These are phyloP conservation scores for Bilobella aurantiaca DNA, from an alignment of 1,140 invertebrate genomes.

Conservation along the genomic window DNA sequence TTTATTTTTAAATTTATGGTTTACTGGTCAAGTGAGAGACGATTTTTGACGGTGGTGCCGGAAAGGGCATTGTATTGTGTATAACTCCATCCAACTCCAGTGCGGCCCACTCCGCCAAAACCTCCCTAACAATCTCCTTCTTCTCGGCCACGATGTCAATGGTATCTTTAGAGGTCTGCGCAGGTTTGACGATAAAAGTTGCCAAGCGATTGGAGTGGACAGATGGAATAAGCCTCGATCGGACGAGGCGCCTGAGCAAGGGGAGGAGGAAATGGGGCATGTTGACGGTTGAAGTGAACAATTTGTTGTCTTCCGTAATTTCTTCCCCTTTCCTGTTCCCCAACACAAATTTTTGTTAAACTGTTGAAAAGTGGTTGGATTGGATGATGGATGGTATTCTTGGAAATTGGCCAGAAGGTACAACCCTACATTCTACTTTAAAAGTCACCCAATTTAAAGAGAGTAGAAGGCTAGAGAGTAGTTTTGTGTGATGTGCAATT, in stretches of 20 bases:
- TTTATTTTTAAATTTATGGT: too few species aligned
- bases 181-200: not conserved
- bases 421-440: too few species aligned
- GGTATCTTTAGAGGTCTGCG: not conserved
- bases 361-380: not conserved
- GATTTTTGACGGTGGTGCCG: not conserved
- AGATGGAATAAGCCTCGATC: not conserved
- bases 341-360: too few species aligned
- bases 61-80: conserved; percentile 16
- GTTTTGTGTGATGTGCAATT: too few species aligned
- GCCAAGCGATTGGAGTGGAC: not conserved
- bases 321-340: not conserved
- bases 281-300: not conserved
- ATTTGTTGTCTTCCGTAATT: not conserved
- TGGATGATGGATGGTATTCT: not conserved
- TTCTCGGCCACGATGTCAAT: conserved; percentile 1
- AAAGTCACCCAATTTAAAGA: too few species aligned
- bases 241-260: not conserved
- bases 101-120: conserved; percentile 4
- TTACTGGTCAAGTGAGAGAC: conserved; percentile 8
- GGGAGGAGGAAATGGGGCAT: not conserved
- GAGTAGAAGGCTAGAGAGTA: too few species aligned
- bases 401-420: too few species aligned
- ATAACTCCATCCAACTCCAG: conserved; percentile 15
- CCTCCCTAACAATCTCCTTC: conserved; percentile 4